A percentile compares a stretch with the other conserved stretches of the same genome.
phyloP scores from a whole-genome alignment of 2,113 vertebrate genomes.

The Anhinga anhinga region DNA sequence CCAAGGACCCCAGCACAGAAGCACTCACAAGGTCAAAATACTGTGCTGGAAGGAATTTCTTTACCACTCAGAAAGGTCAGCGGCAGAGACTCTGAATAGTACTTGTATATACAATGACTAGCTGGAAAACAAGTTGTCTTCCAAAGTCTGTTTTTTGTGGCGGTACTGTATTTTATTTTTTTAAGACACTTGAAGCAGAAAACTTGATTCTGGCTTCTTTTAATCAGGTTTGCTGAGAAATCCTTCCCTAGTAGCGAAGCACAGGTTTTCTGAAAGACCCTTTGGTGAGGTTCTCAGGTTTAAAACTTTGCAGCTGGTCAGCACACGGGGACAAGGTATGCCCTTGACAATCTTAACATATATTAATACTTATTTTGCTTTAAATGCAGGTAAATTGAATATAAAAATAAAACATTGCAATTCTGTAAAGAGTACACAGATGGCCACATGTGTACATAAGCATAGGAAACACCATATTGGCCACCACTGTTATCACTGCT shows the following conservation, averaged over 20 bases:
- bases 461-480: neutral
- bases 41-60: neutral
- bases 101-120: neutral
- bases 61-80: neutral
- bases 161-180: neutral
- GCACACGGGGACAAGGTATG: neutral
- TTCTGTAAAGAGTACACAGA: neutral
- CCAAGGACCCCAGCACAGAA: neutral
- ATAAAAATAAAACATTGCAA: accelerated
- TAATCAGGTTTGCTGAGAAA: neutral
- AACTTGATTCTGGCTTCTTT: neutral
- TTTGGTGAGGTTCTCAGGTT: neutral
- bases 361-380: neutral
- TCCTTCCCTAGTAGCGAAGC: neutral
- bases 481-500: too few species aligned
- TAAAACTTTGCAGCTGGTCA: neutral
- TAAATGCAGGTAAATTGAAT: neutral
- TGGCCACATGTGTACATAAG: accelerated
- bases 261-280: neutral
- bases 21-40: neutral
- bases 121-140: neutral
- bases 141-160: neutral
- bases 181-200: neutral
- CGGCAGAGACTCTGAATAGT: neutral
- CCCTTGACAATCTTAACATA: neutral